Evolutionary conservation across 2,113 vertebrate species (phyloP).

Genomic region (Egretta garzetta): DNA sequence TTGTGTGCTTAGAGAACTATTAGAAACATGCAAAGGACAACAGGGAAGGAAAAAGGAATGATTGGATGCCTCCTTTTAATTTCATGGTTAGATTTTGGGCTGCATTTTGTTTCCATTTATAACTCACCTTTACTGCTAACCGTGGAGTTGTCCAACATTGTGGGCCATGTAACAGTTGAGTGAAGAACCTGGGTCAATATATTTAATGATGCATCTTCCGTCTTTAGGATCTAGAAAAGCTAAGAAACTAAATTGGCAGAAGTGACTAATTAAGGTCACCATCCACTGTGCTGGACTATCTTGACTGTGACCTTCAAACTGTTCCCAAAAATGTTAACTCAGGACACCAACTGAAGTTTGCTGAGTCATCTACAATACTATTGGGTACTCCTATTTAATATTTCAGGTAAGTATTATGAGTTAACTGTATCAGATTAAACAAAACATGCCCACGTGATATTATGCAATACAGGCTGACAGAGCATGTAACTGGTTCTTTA

Average conservation of each 20-base stretch:
- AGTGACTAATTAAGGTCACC: neutral
- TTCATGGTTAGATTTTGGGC: neutral
- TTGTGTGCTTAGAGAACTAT: neutral
- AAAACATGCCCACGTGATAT: neutral
- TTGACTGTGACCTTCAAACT: neutral
- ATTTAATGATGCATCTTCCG: neutral
- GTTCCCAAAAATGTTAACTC: neutral
- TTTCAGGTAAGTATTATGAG: neutral
- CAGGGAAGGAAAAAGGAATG: neutral
- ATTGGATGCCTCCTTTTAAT: neutral
- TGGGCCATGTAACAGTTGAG: neutral
- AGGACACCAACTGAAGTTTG: neutral
- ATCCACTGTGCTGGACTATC: neutral
- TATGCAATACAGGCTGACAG: neutral
- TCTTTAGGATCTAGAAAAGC: neutral
- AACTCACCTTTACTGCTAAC: neutral
- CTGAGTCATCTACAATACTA: neutral
- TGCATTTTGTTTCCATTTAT: neutral
- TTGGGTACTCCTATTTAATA: neutral
- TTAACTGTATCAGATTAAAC: neutral
- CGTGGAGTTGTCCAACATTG: neutral
- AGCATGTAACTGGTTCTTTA: neutral
- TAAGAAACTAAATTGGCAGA: neutral
- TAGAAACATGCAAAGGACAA: neutral
- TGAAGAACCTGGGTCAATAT: neutral